Conservation (phyloP, 2,113 vertebrate species). For the Hippocampus comes region DNA sequence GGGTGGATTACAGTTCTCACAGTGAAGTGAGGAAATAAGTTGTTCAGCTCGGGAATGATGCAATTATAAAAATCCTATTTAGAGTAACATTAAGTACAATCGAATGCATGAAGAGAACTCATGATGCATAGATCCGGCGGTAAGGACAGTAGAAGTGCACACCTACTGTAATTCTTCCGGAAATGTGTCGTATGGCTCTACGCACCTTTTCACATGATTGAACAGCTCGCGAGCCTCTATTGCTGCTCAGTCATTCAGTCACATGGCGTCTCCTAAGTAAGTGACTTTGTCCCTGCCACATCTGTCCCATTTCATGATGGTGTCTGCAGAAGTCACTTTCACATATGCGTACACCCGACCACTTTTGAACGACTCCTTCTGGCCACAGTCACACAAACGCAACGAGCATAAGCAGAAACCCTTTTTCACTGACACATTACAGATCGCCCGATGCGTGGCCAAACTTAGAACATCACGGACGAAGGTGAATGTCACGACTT, state of each 20-base stretch:
- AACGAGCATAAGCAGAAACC: not conserved
- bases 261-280: conserved; percentile 6
- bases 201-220: conserved; percentile 33
- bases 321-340: conserved; percentile 27
- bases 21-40: not conserved
- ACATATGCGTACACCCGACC: conserved; percentile 16
- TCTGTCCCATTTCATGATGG: conserved; percentile 31
- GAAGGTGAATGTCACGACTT: conserved; percentile 47
- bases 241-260: conserved; percentile 41
- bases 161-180: conserved; percentile 5
- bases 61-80: not conserved
- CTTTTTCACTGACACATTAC: conserved; percentile 41
- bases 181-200: conserved; percentile 10
- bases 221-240: conserved; percentile 17
- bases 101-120: not conserved
- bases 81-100: not conserved
- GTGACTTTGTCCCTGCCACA: conserved; percentile 27
- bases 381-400: not conserved
- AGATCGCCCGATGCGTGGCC: conserved; percentile 37
- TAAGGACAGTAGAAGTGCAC: conserved; percentile 3
- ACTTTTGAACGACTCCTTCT: not conserved
- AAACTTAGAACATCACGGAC: conserved; percentile 40
- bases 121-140: not conserved
- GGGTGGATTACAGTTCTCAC: not conserved
- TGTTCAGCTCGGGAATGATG: not conserved